Evolutionary conservation across 2,888 invertebrate species (phyloP), one percentile per base, ranked within the genome.

Genomic region (Brassicogethes aeneus): DNA sequence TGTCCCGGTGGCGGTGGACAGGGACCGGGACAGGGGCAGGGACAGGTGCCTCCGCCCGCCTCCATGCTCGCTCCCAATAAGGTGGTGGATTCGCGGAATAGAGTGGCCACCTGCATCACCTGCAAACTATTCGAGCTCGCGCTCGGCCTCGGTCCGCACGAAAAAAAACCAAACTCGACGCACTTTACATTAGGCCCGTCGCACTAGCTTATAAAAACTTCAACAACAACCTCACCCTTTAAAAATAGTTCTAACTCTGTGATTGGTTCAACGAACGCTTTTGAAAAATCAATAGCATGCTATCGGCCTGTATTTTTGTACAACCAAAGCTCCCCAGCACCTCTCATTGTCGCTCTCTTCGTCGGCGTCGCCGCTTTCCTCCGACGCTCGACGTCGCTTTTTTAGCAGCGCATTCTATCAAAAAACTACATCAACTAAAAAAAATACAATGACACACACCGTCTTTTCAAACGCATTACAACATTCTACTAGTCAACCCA

Each of bases 81-180:
- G 62, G 77, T 77, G 64, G 77, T 74, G 65, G 77, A 77, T 71
- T 79, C 79, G 61, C 78, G 73, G 63, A 79, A 79, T 64, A 79
- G 68, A 66, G 77, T 79, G 60, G 79, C 79, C 68, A 79, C 78
- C 74, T 79, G 79, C 79, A 79, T 79, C 63, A 60, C 66, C n/a
- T n/a, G 55, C 58, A 52, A 57, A 55, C 52, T 57, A 53, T 12
- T 53, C 60, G 62, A 62, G 62, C 63, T 57, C 44, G 47, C 52
- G 59, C 59, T 52, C 57, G 57, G 51, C 46, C 41, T 23, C 10
- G n/a, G n/a, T 23, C 23, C 23, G 5, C 23, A 23, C 14, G 3
- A 44, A 45, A 52, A 53, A 48, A 50, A 43, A 52, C 47, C 47
- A 47, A 51, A 52, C 51, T 52, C 48, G 55, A 50, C 55, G 46